Evolutionary conservation across 2,888 invertebrate genomes (phyloP), one percentile per base, ranked within the genome.

Genomic region (Microplitis manilae): DNA sequence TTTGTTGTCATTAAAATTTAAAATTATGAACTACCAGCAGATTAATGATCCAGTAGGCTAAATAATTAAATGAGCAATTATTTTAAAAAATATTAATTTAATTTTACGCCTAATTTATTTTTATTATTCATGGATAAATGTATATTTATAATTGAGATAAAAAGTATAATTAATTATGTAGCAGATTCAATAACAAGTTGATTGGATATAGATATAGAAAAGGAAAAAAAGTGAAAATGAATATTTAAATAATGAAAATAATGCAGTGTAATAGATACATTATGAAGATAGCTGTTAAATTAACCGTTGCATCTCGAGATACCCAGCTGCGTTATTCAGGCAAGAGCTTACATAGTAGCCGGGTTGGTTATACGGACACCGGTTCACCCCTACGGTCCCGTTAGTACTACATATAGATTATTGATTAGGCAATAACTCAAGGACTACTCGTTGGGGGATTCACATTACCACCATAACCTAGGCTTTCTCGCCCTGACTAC

Each of bases 361-460:
- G 75, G 79, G 77, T 77, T 79, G 83, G 85, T 85, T 84, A 85
- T 82, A 85, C 84, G 86, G 84, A 85, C 86, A 85, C 84, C 81
- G 83, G 84, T 82, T 81, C 83, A 82, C 84, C 50, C 83, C 85
- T 83, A 85, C 85, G 82, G 84, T 79, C 77, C 74, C 67, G 82
- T 79, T 80, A 82, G 83, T 84, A 85, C 88, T 86, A 86, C 87
- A 88, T 89, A 89, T 89, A 89, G 89, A 89, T 89, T 89, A 89
- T 89, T 89, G 89, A 89, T 89, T 89, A 88, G 88, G 89, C 87
- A 88, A 89, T 89, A 89, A 89, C 88, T 89, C 89, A 89, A 89
- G 89, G 88, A 89, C 89, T 89, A 87, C 88, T 87, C 84, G 88
- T 87, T 85, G 67, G 61, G 88, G 88, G 88, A 86, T 88, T 88